Conservation (phyloP, 23 tunicate species). For the Styela plicata region DNA sequence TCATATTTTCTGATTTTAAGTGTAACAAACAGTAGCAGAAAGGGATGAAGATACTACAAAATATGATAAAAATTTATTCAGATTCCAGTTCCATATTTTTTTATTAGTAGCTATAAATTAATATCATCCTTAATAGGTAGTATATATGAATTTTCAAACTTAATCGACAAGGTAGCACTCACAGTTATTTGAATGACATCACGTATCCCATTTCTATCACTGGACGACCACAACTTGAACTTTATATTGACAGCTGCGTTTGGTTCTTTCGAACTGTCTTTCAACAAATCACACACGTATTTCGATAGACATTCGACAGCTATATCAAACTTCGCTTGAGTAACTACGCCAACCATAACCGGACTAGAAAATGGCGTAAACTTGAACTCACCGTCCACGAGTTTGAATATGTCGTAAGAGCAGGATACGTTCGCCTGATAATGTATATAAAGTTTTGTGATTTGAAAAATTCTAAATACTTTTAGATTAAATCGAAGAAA, state of each 20-base stretch:
- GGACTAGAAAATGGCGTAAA: constrained; percentile 13
- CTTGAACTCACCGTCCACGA: constrained; percentile 16
- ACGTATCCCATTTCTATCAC: constrained; percentile 18
- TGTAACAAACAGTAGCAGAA: too few relatives aligned
- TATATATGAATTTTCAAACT: too few relatives aligned
- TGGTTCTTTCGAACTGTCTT: constrained; percentile 23
- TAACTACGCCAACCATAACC: neutral
- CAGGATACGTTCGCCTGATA: neutral
- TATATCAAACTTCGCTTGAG: constrained; percentile 4
- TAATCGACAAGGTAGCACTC: too few relatives aligned
- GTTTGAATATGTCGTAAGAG: constrained; percentile 24
- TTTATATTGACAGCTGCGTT: constrained; percentile 10
- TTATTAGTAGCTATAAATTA: too few relatives aligned
- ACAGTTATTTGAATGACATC: constrained; percentile 13
- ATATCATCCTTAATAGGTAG: too few relatives aligned
- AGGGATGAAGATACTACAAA: too few relatives aligned
- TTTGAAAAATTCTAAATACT: too few relatives aligned
- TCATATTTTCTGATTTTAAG: too few relatives aligned
- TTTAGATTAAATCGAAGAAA: too few relatives aligned
- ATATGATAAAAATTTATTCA: too few relatives aligned
- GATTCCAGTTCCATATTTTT: too few relatives aligned
- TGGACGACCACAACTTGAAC: constrained; percentile 25
- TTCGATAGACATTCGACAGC: constrained; percentile 1
- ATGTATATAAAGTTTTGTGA: too few relatives aligned
- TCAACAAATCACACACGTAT: neutral